Evolutionary conservation across 2,113 vertebrate genomes (phyloP), one percentile per base, ranked within the genome.

Genomic region (Heterotis niloticus): DNA sequence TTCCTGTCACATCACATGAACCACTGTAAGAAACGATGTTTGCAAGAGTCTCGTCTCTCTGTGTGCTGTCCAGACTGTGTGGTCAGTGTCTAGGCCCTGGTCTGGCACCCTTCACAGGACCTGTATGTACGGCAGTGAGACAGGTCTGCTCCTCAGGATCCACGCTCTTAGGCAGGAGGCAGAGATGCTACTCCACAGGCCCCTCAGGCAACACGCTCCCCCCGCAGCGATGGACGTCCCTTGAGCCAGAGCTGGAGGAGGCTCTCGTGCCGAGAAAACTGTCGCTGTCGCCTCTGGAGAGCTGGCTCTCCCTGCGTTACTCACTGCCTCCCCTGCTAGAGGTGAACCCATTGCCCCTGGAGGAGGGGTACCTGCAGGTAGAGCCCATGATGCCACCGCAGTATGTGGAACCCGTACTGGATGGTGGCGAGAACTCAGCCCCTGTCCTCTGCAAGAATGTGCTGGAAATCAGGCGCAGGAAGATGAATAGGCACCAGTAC

Each of bases 401-500:
- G 0, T 12, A 85, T 1, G 78, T 79, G 0, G 64, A 82, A 16
- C 83, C 78, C 0, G 77, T 82, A 9, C 65, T 80, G 4, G 88
- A 85, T 67, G 88, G 85, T 0, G 86, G 87, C 0, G 89, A 86
- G 57, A 88, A 81, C 3, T 57, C 4, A 0, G 78, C 75, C 5
- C 76, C 64, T 0, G 78, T 95, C 2, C 84, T 80, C 12, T 98
- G 97, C 81, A 97, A 93, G 85, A 98, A 96, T 0, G 91, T 98
- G 0, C 79, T 98, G 73, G 84, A 97, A 92, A 98, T 97, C 79
- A 91, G 98, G 20, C 91, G 96, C 23, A 90, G 95, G 77, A 98
- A 94, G 24, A 98, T 98, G 92, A 99, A 99, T 84, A 89, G 86
- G 5, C 96, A 99, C 86, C 97, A 98, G 81, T 98, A 92, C 89